These are phyloP conservation scores for Seira sanloemensis DNA, from an alignment of 2,888 invertebrate genomes.

Conservation along the genomic window DNA sequence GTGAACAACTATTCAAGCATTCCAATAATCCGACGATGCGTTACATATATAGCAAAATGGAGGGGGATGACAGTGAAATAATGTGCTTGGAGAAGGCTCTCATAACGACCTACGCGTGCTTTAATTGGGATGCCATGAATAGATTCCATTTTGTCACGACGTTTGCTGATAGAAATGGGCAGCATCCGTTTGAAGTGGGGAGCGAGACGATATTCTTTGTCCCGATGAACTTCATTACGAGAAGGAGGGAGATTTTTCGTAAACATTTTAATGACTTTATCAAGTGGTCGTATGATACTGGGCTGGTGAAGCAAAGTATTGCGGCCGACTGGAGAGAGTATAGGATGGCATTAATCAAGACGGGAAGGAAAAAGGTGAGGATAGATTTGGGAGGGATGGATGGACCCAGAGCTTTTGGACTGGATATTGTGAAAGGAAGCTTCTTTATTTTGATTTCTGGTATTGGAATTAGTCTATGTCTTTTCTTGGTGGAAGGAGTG, in stretches of 20 bases:
- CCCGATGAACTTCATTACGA: background rate
- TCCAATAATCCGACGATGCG: background rate
- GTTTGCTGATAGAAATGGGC: background rate
- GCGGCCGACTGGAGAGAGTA: slow-evolving; percentile 37
- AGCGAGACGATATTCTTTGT: background rate
- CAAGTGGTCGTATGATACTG: slow-evolving; percentile 9
- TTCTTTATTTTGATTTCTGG: slow-evolving; percentile 31
- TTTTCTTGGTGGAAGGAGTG: too few species aligned
- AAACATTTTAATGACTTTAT: slow-evolving; percentile 37
- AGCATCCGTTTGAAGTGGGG: background rate
- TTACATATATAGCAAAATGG: background rate
- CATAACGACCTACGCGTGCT: slow-evolving; percentile 1
- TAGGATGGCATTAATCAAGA: background rate
- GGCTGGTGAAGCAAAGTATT: slow-evolving; percentile 22
- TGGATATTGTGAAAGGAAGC: slow-evolving; percentile 40
- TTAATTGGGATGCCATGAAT: background rate
- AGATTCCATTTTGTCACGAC: background rate
- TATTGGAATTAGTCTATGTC: background rate
- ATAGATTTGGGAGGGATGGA: background rate
- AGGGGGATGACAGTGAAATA: background rate
- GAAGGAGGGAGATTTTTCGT: slow-evolving; percentile 29
- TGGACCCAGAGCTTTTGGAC: slow-evolving; percentile 15
- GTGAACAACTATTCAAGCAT: slow-evolving; percentile 18
- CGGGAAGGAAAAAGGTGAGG: background rate
- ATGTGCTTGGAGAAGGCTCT: background rate